Base-by-base conservation (phyloP, 2,113 vertebrate species). In the Dolichotis patagonum region DNA sequence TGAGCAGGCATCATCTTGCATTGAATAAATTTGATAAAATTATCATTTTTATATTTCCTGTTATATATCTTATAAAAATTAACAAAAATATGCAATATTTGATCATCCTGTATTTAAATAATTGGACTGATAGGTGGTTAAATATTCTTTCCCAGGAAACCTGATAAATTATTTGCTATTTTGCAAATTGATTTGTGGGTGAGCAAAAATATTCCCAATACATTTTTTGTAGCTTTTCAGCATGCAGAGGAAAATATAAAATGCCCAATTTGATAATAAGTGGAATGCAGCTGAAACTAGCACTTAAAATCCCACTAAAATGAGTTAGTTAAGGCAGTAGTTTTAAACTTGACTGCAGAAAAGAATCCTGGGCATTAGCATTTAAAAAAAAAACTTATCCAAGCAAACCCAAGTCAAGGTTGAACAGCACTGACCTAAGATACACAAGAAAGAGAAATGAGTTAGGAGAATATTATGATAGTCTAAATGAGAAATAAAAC, bases 121-220 rank as follows among this genome's bases (percentile, higher is more conserved):
- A 14, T 78, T 78, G 43, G 3, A 78, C 75, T 78, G 75, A 14
- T 49, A 49, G 49, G 75, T 17, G 43, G 28, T 49, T 17, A 60
- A 62, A 14, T 85, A 16, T 63, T 60, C 77, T 52, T 89, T 65
- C 46, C 60, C 46, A 65, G 32, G 14, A 65, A 91, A 52, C 30
- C 24, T 69, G 46, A 67, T 89, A 81, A 83, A 67, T n/a, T 77
- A 65, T n/a, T 92, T 85, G 43, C 62, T 78, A 20, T 86, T 87
- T 84, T 71, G 9, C 5, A 41, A 63, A 54, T 30, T 84, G 30
- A 71, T 87, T 52, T 56, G 12, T 85, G 46, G 43, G 24, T 85
- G 35, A 95, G 67, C 14, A n/a, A 95, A n/a, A 89, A 86, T 89
- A 89, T 85, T 75, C 30, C 46, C 82, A 41, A 58, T 87, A 41